These are phyloP conservation scores for Zoanthus solanderi DNA, from an alignment of 92 coral and sea anemone species.

Conservation along the genomic window DNA sequence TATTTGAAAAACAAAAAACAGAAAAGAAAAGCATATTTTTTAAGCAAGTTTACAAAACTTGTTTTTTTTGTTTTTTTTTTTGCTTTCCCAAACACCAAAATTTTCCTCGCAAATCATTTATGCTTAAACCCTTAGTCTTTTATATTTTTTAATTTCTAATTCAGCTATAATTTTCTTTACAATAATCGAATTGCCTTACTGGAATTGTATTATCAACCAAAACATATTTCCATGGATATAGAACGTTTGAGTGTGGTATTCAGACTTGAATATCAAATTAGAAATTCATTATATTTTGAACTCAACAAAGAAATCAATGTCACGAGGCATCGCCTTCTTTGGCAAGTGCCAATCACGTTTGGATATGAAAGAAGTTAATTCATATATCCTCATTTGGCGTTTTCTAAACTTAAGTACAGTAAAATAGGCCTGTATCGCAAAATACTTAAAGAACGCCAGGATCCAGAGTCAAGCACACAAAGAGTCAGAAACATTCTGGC, in stretches of 20 bases:
- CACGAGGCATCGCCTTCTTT: conserved; percentile 53
- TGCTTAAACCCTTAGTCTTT: neutral
- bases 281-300: conserved; percentile 57
- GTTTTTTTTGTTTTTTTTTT: neutral
- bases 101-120: neutral
- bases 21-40: neutral
- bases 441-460: conserved; percentile 40
- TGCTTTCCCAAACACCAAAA: too few relatives aligned
- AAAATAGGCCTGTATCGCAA: conserved; percentile 53
- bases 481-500: neutral
- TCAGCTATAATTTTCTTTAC: conserved; percentile 11
- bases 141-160: conserved; percentile 5
- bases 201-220: conserved; percentile 28
- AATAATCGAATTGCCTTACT: conserved; percentile 28
- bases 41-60: neutral
- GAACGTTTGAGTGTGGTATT: conserved; percentile 75
- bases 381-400: conserved; percentile 57
- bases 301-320: conserved; percentile 45
- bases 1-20: neutral
- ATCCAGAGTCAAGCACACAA: neutral
- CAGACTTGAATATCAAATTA: conserved; percentile 58
- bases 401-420: conserved; percentile 67
- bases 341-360: conserved; percentile 76
- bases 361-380: conserved; percentile 54
- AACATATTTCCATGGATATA: conserved; percentile 87